Evolutionary conservation across 2,888 invertebrate genomes (phyloP).

Genomic region (Germaria angustata): DNA sequence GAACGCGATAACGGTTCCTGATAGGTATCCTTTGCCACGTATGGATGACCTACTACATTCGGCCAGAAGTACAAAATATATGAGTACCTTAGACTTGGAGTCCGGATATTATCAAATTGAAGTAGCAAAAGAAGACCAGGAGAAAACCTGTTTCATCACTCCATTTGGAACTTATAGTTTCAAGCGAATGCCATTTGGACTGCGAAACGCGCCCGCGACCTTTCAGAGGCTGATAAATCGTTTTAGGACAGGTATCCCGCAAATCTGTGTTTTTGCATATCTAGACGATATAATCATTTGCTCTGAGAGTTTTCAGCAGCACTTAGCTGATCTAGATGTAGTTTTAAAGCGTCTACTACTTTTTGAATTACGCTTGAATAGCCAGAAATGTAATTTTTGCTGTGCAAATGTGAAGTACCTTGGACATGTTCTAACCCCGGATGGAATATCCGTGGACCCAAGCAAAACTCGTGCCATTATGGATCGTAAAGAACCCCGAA

Average conservation of each 20-base stretch:
- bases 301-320: constrained; percentile 22
- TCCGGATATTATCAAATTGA: constrained; percentile 68
- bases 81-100: constrained; percentile 75
- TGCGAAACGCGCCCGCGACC: constrained; percentile 50
- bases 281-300: constrained; percentile 41
- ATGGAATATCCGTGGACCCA: constrained; percentile 17
- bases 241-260: constrained; percentile 60
- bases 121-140: constrained; percentile 46
- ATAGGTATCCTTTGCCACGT: constrained; percentile 76
- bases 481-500: no score
- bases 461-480: background rate
- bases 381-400: constrained; percentile 6
- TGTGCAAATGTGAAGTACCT: constrained; percentile 26
- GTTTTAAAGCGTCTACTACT: background rate
- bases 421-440: background rate
- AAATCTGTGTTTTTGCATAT: constrained; percentile 50
- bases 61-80: constrained; percentile 70
- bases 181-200: constrained; percentile 13
- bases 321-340: background rate
- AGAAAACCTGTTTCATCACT: constrained; percentile 58
- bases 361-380: constrained; percentile 21
- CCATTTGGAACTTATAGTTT: constrained; percentile 56
- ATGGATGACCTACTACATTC: constrained; percentile 72
- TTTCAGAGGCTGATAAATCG: constrained; percentile 70
- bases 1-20: constrained; percentile 71